Base-by-base conservation (phyloP, 1,140 invertebrate species). In the Asbolus verrucosus region DNA sequence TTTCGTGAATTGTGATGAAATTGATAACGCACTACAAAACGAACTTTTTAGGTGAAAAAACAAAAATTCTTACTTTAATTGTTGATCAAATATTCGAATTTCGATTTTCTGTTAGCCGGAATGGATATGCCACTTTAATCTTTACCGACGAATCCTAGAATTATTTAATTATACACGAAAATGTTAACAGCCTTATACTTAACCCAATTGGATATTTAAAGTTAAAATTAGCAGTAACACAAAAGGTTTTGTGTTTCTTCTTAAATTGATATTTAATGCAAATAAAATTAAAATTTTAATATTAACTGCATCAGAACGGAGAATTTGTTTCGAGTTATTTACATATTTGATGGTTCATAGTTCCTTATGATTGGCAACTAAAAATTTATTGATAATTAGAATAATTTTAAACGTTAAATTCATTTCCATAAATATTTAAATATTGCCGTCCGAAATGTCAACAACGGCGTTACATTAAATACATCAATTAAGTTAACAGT, bases 301-400 rank as follows among this genome's bases (percentile, higher is more conserved):
- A 46, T 46, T 14, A 46, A 46, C 18, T 30, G 46, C 43, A 50
- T 50, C 18, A 50, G 6, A 6, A 24, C 6, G 1, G 19, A 21
- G 19, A 27, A 54, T 31, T 54, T 14, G 19, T 54, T 13, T 27
- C 1, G 9, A 6, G n/a, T 24, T 9, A 50, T 50, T 50, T 54
- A 21, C 46, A 27, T 54, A 13, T 54, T 46, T 30, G 21, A 9
- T 54, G 46, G 27, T 54, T 21, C 11, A 54, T 54, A 13, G 13
- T 54, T 5, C 27, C 46, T 54, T 54, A 54, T 54, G 46, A 54
- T 54, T 54, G 46, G 46, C 46, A 54, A 54, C 46, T 54, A 54
- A 54, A 54, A 54, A 54, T 54, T n/a, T 54, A 54, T 54, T 54
- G 21, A 14, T 54, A 54, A 54, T 54, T 54, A 54, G 27, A 54